Evolutionary conservation across 2,888 invertebrate species (phyloP).

Genomic region (Hypsopygia costalis): DNA sequence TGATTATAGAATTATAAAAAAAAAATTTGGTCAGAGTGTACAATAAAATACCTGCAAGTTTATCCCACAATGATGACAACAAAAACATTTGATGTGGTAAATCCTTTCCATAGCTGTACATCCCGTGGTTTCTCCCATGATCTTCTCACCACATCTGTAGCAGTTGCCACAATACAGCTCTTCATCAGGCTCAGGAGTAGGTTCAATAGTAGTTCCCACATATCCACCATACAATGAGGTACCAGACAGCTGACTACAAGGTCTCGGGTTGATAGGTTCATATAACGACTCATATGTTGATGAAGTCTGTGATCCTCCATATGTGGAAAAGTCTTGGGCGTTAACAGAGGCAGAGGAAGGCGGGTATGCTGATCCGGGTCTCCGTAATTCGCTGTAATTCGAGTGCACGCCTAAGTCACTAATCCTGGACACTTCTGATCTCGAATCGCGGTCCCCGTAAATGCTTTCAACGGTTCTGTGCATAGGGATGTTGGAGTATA

Average conservation of each 20-base stretch:
- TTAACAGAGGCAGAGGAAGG: slow-evolving; percentile 72
- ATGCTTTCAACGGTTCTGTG: slow-evolving; percentile 78
- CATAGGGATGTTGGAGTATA: slow-evolving; percentile 69
- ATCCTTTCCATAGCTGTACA: slow-evolving; percentile 99
- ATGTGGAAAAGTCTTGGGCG: slow-evolving; percentile 78
- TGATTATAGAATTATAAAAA: too few species aligned
- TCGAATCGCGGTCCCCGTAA: slow-evolving; percentile 58
- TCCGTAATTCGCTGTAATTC: slow-evolving; percentile 82
- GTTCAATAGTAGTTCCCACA: slow-evolving; percentile 88
- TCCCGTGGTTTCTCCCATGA: slow-evolving; percentile 96
- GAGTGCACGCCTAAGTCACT: slow-evolving; percentile 79
- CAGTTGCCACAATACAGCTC: slow-evolving; percentile 93
- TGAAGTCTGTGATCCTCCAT: slow-evolving; percentile 81
- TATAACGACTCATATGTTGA: slow-evolving; percentile 84
- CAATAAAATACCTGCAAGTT: slow-evolving; percentile 86
- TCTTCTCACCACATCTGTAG: slow-evolving; percentile 94
- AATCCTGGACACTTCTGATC: slow-evolving; percentile 70
- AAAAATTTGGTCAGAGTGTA: too few species aligned
- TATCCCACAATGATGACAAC: slow-evolving; percentile 94
- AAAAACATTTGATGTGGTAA: slow-evolving; percentile 97
- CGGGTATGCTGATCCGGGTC: slow-evolving; percentile 80
- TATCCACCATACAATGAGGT: slow-evolving; percentile 82
- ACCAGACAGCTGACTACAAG: slow-evolving; percentile 81
- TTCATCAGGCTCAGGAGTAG: slow-evolving; percentile 86
- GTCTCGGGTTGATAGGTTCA: slow-evolving; percentile 83